Base-by-base conservation (phyloP, 2,113 vertebrate species). In the Sinosuthora webbiana region DNA sequence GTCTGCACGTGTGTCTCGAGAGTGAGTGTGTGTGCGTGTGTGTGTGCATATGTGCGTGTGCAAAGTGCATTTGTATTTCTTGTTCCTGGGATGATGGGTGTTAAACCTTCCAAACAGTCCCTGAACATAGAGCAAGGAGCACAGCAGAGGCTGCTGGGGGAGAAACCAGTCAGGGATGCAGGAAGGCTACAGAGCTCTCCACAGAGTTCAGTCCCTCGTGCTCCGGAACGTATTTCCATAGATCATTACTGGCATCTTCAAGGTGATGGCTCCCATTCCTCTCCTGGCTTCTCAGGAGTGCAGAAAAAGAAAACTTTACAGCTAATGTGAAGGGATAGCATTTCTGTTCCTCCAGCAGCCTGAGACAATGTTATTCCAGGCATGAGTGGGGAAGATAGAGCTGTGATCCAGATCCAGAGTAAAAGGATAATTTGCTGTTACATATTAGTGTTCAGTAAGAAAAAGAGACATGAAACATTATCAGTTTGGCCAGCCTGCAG, bases 301-400 rank as follows among this genome's bases (percentile, higher is more conserved):
- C 64, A 24, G 9, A 44, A 89, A 53, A 83, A 62, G 57, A 81
- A 90, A 96, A 96, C 88, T 96, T 96, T 30, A 75, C 76, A 53
- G 69, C 60, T 84, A 28, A 77, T 4, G 1, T 35, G 82, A 70
- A 86, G 30, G 83, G 79, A 44, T 81, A n/a, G 59, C 13, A 7
- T 71, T 92, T 90, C 33, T 77, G 3, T 77, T 69, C 68, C 41
- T 86, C 68, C 47, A 63, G 50, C 93, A 83, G 87, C 64, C 62
- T 0, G 0, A 94, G 69, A 60, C 56, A 4, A 14, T 47, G 47
- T 77, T 95, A 37, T 86, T 92, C 75, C 47, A 42, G 76, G 67
- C 65, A 78, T 78, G 77, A 92, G 37, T 50, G 77, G 41, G 68
- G 68, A 52, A 94, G 90, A 75, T 14, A 68, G 52, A 15, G 0